Evolutionary conservation across 1,140 invertebrate genomes (phyloP).

Genomic region (Microplitis mediator): DNA sequence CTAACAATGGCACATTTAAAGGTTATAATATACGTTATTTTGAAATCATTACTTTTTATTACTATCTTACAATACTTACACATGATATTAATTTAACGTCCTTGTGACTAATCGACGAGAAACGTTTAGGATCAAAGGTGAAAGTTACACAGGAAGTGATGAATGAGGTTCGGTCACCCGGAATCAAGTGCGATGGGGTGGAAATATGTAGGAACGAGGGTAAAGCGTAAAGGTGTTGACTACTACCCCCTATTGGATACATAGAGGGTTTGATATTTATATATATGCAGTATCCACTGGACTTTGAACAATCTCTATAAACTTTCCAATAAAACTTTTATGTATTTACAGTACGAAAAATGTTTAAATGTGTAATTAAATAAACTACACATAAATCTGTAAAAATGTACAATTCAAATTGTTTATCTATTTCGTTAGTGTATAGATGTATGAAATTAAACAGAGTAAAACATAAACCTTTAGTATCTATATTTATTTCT

Average conservation of each 20-base stretch:
- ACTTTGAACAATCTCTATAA: background rate
- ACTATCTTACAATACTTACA: background rate
- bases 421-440: no score
- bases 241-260: background rate
- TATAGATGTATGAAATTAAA: no score
- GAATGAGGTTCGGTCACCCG: conserved; percentile 5
- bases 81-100: background rate
- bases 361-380: no score
- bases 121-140: background rate
- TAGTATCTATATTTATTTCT: no score
- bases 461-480: no score
- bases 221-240: background rate
- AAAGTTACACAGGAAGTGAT: conserved; percentile 2
- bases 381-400: no score
- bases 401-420: no score
- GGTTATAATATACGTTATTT: background rate
- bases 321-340: no score
- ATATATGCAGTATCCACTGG: background rate
- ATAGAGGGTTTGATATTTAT: background rate
- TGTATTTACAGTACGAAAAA: no score
- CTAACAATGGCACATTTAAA: no score
- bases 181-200: background rate
- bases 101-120: background rate
- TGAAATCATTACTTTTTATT: no score
- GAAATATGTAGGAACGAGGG: background rate